Base-by-base conservation (phyloP, 2,113 vertebrate genomes). In the Pelecanoides urinatrix region DNA sequence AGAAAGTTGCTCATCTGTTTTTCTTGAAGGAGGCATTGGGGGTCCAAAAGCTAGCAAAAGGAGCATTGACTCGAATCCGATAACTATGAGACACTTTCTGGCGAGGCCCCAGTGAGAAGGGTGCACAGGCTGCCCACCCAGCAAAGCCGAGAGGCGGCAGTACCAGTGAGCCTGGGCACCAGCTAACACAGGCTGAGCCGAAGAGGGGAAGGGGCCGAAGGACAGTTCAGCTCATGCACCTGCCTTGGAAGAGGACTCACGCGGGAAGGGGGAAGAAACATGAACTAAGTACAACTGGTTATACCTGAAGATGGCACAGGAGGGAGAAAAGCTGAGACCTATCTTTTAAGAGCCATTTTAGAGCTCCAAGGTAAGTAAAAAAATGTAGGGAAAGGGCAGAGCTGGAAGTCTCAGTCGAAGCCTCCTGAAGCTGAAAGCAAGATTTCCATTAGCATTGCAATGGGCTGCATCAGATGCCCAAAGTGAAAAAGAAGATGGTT, bases 31-130 rank as follows among this genome's bases (percentile, higher is more conserved):
- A 73, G 50, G 59, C 13, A 3, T 18, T 2, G 3, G 20, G 26
- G 0, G 25, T 53, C 58, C 76, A 40, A 70, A 42, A 44, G 49
- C 10, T 75, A 36, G 55, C 45, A 80, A 62, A 75, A 75, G 52
- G 27, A 44, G 3, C 30, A 42, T 16, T 0, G 1, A 23, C 32
- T 44, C 14, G 7, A n/a, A n/a, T n/a, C 19, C 45, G 63, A 0
- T 22, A 62, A 56, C 26, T 27, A 29, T 1, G 14, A 86, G 53
- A 62, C 2, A 10, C 27, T 50, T 42, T 38, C 23, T 52, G 8
- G 11, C 34, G 83, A 61, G 77, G 47, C 19, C 38, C 11, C 0
- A 0, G 26, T 56, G 40, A 92, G 40, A 53, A 76, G 49, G 8
- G 16, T 49, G 9, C 58, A 53, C 2, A 7, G 0, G 1, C 83